These are phyloP conservation scores for Apis laboriosa DNA, from an alignment of 1,140 invertebrate genomes.

Conservation along the genomic window DNA sequence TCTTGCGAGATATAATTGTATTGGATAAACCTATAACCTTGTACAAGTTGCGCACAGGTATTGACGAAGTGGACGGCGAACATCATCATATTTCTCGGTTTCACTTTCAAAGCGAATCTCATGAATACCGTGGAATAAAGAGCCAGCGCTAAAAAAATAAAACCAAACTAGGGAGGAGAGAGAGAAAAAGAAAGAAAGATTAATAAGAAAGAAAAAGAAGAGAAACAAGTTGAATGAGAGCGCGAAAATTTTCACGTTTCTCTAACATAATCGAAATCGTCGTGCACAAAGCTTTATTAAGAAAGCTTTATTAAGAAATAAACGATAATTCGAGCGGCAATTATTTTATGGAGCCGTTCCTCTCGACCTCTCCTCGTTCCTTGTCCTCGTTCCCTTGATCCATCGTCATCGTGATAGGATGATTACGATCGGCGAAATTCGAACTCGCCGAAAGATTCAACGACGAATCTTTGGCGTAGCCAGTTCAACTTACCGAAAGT, in stretches of 20 bases:
- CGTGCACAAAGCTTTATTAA: slow-evolving; percentile 47
- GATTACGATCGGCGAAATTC: slow-evolving; percentile 52
- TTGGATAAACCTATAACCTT: slow-evolving; percentile 88
- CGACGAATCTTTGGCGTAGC: slow-evolving; percentile 5
- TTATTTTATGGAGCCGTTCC: slow-evolving; percentile 52
- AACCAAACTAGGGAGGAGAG: background rate
- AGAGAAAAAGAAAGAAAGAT: background rate
- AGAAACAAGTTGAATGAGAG: too few relatives aligned
- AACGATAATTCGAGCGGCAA: slow-evolving; percentile 56
- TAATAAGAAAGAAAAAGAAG: background rate
- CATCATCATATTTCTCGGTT: slow-evolving; percentile 95
- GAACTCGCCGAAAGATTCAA: slow-evolving; percentile 58
- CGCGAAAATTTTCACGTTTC: background rate
- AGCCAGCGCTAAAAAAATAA: slow-evolving; percentile 88
- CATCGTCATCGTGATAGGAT: slow-evolving; percentile 48
- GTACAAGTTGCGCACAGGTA: slow-evolving; percentile 91
- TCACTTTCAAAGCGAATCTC: slow-evolving; percentile 96
- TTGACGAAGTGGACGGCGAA: slow-evolving; percentile 98
- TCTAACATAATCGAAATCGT: background rate
- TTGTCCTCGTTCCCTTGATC: slow-evolving; percentile 9
- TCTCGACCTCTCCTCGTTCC: background rate
- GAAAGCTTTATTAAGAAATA: slow-evolving; percentile 57
- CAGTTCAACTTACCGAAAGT: slow-evolving; percentile 88
- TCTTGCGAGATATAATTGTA: slow-evolving; percentile 78
- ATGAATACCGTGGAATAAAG: slow-evolving; percentile 95